Conservation (phyloP, 2,888 invertebrate genomes). For the Cantharis nigra region DNA sequence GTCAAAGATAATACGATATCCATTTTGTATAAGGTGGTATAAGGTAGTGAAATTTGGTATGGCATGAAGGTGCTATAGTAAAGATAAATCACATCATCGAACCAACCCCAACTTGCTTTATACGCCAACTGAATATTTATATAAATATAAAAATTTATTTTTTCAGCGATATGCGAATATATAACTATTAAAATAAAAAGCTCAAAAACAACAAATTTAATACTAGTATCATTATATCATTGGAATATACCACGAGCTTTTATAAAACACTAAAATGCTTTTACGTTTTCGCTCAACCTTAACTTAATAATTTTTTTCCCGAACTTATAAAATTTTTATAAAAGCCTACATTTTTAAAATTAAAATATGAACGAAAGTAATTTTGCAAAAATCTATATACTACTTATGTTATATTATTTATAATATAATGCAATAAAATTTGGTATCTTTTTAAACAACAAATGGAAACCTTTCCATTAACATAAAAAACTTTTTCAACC, state of each 20-base stretch:
- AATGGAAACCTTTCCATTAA: background rate
- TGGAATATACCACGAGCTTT: background rate
- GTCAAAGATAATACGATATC: background rate
- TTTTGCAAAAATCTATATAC: background rate
- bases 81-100: constrained; percentile 21
- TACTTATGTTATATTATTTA: too few species aligned
- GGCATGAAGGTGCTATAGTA: background rate
- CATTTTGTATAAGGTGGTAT: background rate
- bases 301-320: constrained; percentile 2
- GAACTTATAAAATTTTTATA: constrained; percentile 5
- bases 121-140: constrained; percentile 31
- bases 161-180: constrained; percentile 11
- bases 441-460: background rate
- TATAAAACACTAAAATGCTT: constrained; percentile 13
- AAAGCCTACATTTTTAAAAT: background rate
- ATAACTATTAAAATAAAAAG: background rate
- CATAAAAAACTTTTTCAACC: background rate
- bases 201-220: background rate
- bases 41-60: constrained; percentile 3
- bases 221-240: background rate
- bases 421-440: too few species aligned
- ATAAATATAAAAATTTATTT: constrained; percentile 28
- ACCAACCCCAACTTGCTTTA: background rate
- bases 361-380: background rate
- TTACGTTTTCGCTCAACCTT: constrained; percentile 4